Conservation (phyloP, 1,140 invertebrate species). For the Onthophagus taurus region DNA sequence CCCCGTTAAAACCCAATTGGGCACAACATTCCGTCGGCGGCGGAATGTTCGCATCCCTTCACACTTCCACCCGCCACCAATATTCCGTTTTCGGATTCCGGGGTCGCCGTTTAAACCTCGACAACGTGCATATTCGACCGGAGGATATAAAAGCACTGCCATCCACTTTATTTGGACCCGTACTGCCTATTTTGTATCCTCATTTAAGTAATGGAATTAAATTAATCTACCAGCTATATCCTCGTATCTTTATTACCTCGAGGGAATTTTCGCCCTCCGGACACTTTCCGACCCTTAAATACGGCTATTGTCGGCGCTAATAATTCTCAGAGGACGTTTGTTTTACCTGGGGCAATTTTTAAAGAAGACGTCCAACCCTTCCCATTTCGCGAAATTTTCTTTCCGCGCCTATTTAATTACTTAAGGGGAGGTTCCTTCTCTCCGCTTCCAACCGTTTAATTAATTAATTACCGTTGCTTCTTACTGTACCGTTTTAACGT, state of each 20-base stretch:
- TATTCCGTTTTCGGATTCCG: no score
- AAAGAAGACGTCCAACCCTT: background rate
- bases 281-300: constrained; percentile 18
- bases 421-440: no score
- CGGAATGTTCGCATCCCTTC: no score
- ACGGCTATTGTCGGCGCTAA: constrained; percentile 28
- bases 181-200: constrained; percentile 26
- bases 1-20: constrained; percentile 11
- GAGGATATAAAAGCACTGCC: constrained; percentile 15
- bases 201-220: constrained; percentile 34
- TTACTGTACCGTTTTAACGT: no score
- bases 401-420: constrained; percentile 11
- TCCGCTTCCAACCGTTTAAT: no score
- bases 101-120: no score
- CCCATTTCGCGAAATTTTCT: background rate
- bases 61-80: no score
- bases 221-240: constrained; percentile 31
- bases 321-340: constrained; percentile 28
- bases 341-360: constrained; percentile 19
- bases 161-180: constrained; percentile 16
- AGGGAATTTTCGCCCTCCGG: constrained; percentile 9
- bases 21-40: constrained; percentile 10
- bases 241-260: constrained; percentile 28
- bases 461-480: no score
- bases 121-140: no score